These are phyloP conservation scores for Fregata magnificens DNA, from an alignment of 2,113 vertebrate genomes.

Conservation along the genomic window DNA sequence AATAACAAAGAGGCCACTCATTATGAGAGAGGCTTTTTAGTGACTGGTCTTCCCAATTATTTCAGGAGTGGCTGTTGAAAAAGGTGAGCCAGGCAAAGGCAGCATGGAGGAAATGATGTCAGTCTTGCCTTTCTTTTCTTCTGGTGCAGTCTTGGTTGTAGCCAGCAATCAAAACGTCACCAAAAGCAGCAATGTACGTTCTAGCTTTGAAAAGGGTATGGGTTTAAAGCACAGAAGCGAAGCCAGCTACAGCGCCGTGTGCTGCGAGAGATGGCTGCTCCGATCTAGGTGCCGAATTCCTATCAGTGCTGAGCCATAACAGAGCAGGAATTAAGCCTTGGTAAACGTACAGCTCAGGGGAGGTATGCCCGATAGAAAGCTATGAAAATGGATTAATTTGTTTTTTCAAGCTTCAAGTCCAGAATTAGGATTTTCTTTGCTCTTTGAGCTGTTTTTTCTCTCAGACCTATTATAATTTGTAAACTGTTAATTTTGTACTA, in stretches of 20 bases:
- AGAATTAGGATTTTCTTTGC: background rate
- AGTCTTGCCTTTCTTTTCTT: background rate
- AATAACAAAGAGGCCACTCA: background rate
- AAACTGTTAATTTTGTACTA: background rate
- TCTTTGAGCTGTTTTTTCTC: background rate
- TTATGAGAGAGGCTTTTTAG: background rate
- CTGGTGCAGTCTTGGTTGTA: background rate
- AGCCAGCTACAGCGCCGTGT: fast-evolving
- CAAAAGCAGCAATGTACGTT: background rate
- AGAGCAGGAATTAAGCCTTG: background rate
- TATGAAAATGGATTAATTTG: background rate
- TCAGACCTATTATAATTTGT: background rate
- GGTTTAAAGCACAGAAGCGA: background rate
- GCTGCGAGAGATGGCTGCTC: background rate
- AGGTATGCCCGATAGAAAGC: background rate
- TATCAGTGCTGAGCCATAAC: fast-evolving
- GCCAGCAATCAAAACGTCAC: fast-evolving
- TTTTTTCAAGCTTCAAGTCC: background rate
- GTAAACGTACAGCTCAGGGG: background rate
- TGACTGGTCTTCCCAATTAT: background rate
- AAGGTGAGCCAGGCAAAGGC: background rate
- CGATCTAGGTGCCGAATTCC: background rate
- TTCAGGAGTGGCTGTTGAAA: background rate
- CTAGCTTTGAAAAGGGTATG: background rate
- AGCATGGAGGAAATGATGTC: background rate